These are phyloP conservation scores for Nycteola revayana DNA, from an alignment of 2,888 invertebrate species.

Conservation along the genomic window DNA sequence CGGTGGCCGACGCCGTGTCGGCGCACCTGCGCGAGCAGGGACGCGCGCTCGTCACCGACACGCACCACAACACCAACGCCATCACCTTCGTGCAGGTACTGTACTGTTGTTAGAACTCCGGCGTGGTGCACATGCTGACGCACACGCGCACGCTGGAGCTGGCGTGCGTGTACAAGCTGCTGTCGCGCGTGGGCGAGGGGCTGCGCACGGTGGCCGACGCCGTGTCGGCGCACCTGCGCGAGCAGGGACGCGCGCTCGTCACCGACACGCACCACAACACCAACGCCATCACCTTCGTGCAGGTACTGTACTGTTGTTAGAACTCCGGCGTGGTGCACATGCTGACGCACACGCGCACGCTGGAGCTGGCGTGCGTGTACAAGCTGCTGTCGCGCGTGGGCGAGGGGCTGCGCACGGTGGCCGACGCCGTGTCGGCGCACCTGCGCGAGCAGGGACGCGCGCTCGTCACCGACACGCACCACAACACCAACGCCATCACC, in stretches of 20 bases:
- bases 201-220: constrained; percentile 96
- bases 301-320: constrained; percentile 75
- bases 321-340: constrained; percentile 79
- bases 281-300: constrained; percentile 96
- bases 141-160: constrained; percentile 48
- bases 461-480: constrained; percentile 96
- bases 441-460: constrained; percentile 97
- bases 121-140: constrained; percentile 78
- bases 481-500: constrained; percentile 94
- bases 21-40: constrained; percentile 97
- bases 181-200: too few species aligned
- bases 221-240: constrained; percentile 96
- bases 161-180: constrained; percentile 4
- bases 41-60: constrained; percentile 96
- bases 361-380: constrained; percentile 49
- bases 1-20: constrained; percentile 97
- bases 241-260: constrained; percentile 97
- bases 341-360: too few species aligned
- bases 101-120: too few species aligned
- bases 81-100: constrained; percentile 94
- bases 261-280: constrained; percentile 95
- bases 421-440: constrained; percentile 97
- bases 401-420: constrained; percentile 88
- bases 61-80: constrained; percentile 94
- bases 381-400: too few species aligned